Evolutionary conservation across 2,888 invertebrate genomes (phyloP).

Genomic region (Pteria penguin): DNA sequence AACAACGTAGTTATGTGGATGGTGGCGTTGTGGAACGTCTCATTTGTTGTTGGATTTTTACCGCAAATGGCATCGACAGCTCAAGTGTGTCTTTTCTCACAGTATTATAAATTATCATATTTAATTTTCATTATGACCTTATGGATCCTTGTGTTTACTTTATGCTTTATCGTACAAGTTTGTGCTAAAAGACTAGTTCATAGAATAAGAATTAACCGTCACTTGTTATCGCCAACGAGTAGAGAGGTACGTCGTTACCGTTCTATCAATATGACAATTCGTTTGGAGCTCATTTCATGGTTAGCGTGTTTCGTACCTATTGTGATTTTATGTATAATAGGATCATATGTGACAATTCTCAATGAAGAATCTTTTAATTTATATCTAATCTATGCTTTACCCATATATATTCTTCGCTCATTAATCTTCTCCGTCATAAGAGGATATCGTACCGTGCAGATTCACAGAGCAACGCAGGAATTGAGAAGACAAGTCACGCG

Average conservation of each 20-base stretch:
- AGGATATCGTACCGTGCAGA: constrained; percentile 29
- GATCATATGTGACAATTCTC: constrained; percentile 14
- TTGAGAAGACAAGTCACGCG: constrained; percentile 3
- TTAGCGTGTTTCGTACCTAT: constrained; percentile 63
- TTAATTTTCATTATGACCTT: constrained; percentile 53
- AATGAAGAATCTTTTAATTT: constrained; percentile 34
- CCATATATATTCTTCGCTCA: constrained; percentile 62
- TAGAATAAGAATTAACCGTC: constrained; percentile 34
- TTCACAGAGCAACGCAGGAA: constrained; percentile 4
- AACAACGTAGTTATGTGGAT: constrained; percentile 64
- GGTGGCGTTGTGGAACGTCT: constrained; percentile 71
- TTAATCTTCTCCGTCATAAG: constrained; percentile 41
- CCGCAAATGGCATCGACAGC: constrained; percentile 63
- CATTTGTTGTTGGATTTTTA: constrained; percentile 73
- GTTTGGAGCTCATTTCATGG: constrained; percentile 60
- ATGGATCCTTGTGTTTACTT: constrained; percentile 51
- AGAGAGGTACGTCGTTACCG: constrained; percentile 57
- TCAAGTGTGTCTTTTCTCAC: constrained; percentile 54
- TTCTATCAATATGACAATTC: constrained; percentile 53
- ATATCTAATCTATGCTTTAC: constrained; percentile 60
- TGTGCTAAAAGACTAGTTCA: constrained; percentile 1
- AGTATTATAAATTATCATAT: constrained; percentile 59
- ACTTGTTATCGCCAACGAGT: constrained; percentile 46
- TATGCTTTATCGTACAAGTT: constrained; percentile 51
- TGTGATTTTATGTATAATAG: constrained; percentile 55